Base-by-base conservation (phyloP, 2,797 vertebrate species). In the Acanthurus tractus region DNA sequence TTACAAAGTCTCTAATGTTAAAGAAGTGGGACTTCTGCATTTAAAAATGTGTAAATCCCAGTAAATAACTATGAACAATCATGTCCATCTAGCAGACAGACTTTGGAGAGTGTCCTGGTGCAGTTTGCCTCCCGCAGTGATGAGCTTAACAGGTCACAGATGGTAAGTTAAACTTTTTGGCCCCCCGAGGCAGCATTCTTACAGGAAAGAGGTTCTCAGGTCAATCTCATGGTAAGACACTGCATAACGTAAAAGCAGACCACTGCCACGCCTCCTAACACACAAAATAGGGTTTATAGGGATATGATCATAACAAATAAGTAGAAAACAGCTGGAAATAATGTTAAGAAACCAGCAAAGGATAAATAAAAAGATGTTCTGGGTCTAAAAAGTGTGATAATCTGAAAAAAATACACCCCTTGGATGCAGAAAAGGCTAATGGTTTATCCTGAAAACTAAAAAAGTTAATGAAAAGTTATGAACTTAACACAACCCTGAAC, bases 111-210 rank as follows among this genome's bases (percentile, higher is more conserved):
- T 25, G 55, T 61, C 52, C 72, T 79, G 22, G n/a, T 56, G 58
- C 61, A 44, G 66, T 71, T 73, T 66, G 70, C 74, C 81, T 86
- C 79, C 84, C 66, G 84, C 71, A 73, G 82, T 86, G 93, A 94
- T 90, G 88, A 79, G 70, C 85, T 90, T 94, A 92, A 92, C 93
- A 93, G 91, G 85, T 89, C 88, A 89, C 93, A 92, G 84, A 92
- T 90, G 87, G 88, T 83, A 83, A 84, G 72, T 88, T 88, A 64
- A 86, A 86, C 69, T 73, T 78, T 34, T 49, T 38, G 66, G 46
- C 66, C 85, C 86, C 82, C 88, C 45, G 46, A 74, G 86, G 86
- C 76, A 90, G 66, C 71, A 63, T 82, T 85, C 78, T 82, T 65
- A 84, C 70, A 88, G 78, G 69, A 85, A 82, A 86, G 62, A 85